phyloP scores from a whole-genome alignment of 1,140 invertebrate species.

The Elymnias hypermnestra region DNA sequence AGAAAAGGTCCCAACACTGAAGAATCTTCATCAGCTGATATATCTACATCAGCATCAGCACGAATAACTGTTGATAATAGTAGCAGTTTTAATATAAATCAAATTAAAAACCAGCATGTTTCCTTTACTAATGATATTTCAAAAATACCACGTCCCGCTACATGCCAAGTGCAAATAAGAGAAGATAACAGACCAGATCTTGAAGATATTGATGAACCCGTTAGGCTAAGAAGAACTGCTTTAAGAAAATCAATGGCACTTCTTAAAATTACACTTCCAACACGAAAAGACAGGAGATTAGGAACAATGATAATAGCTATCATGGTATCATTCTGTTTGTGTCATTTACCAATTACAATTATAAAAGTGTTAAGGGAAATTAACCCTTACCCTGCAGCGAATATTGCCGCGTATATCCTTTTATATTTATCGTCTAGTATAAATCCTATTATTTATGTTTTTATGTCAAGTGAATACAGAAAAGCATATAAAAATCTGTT shows the following conservation, averaged over 20 bases:
- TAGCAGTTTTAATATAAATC: slow-evolving; percentile 15
- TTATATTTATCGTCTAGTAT: slow-evolving; percentile 90
- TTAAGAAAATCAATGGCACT: slow-evolving; percentile 40
- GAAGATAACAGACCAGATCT: slow-evolving; percentile 12
- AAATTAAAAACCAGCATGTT: slow-evolving; percentile 7
- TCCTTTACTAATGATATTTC: slow-evolving; percentile 3
- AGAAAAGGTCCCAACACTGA: slow-evolving; percentile 21
- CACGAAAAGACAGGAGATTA: slow-evolving; percentile 84
- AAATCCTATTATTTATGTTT: slow-evolving; percentile 91
- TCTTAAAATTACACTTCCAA: slow-evolving; percentile 78
- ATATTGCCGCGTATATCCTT: slow-evolving; percentile 85
- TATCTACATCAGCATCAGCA: slow-evolving; percentile 24
- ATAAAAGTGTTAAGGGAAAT: slow-evolving; percentile 79
- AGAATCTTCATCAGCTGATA: slow-evolving; percentile 23
- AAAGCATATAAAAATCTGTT: slow-evolving; percentile 88
- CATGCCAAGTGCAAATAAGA: slow-evolving; percentile 23
- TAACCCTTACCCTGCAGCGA: slow-evolving; percentile 78
- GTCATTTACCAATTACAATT: slow-evolving; percentile 88
- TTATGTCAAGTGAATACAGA: slow-evolving; percentile 90
- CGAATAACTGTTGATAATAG: slow-evolving; percentile 16
- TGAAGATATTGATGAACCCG: slow-evolving; percentile 20
- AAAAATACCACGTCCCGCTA: slow-evolving; percentile 6
- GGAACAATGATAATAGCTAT: slow-evolving; percentile 91
- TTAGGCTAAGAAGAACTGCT: slow-evolving; percentile 32
- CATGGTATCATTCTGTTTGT: slow-evolving; percentile 86